Evolutionary conservation across 2,888 invertebrate genomes (phyloP).

Genomic region (Acleris laterana): DNA sequence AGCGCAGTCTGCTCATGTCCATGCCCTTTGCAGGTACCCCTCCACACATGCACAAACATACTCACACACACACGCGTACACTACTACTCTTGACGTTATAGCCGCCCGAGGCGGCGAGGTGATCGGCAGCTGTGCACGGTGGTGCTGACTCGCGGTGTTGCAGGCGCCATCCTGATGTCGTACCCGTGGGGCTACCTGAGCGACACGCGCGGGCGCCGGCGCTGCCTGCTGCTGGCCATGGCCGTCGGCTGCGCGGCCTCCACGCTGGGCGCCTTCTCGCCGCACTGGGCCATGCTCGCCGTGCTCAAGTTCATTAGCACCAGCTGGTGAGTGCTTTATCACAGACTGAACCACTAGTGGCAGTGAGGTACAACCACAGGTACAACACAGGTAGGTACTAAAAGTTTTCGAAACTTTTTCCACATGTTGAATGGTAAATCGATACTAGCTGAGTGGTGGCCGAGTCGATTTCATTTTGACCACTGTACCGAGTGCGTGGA

Average conservation of each 20-base stretch:
- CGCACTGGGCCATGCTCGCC: slow-evolving; percentile 60
- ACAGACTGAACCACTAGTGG: too few species aligned
- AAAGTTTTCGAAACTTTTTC: too few species aligned
- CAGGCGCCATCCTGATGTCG: slow-evolving; percentile 60
- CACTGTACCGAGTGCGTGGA: too few species aligned
- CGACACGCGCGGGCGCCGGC: slow-evolving; percentile 59
- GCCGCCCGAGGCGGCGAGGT: too few species aligned
- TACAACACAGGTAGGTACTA: too few species aligned
- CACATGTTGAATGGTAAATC: too few species aligned
- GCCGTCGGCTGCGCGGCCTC: slow-evolving; percentile 52
- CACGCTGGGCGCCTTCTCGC: slow-evolving; percentile 55
- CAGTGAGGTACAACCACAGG: too few species aligned
- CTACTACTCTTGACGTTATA: too few species aligned
- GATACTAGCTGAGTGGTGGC: too few species aligned
- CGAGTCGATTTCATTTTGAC: too few species aligned
- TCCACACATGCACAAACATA: slow-evolving; percentile 26
- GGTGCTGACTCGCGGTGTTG: slow-evolving; percentile 22
- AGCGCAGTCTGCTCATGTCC: slow-evolving; percentile 86
- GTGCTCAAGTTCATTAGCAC: slow-evolving; percentile 57
- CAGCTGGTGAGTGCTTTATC: slow-evolving; percentile 53
- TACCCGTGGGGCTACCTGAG: slow-evolving; percentile 65
- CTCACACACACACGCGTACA: slow-evolving; percentile 28
- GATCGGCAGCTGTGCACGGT: too few species aligned
- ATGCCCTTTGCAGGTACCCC: slow-evolving; percentile 85
- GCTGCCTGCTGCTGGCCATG: slow-evolving; percentile 52